phyloP scores from a whole-genome alignment of 2,113 vertebrate genomes.

The Coregonus clupeaformis region DNA sequence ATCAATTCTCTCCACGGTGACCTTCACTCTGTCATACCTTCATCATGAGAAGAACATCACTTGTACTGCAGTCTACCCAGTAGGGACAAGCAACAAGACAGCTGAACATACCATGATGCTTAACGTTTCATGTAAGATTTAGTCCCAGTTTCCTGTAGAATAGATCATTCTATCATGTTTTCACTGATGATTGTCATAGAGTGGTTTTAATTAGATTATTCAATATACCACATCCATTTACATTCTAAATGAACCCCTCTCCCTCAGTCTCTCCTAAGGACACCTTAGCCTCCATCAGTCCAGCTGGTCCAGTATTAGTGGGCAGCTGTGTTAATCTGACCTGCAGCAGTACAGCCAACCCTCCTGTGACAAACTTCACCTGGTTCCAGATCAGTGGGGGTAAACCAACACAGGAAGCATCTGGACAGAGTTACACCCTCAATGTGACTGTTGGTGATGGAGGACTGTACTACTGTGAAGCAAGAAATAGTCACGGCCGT shows the following conservation, averaged over 20 bases:
- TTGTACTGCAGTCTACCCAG: too few relatives aligned
- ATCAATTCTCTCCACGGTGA: too few relatives aligned
- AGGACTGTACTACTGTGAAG: background rate
- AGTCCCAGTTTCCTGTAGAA: background rate
- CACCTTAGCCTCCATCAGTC: slow-evolving; percentile 6
- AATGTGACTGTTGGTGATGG: too few relatives aligned
- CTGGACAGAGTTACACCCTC: too few relatives aligned
- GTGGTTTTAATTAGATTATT: background rate
- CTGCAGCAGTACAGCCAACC: slow-evolving; percentile 54
- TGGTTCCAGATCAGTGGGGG: slow-evolving; percentile 32
- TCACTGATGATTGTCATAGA: background rate
- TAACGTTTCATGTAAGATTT: slow-evolving; percentile 24
- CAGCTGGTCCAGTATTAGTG: slow-evolving; percentile 28
- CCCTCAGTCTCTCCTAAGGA: slow-evolving; percentile 36
- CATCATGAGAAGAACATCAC: too few relatives aligned
- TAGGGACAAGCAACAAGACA: too few relatives aligned
- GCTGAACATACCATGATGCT: too few relatives aligned
- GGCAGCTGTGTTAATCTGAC: slow-evolving; percentile 45
- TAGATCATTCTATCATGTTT: background rate
- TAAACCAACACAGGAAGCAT: too few relatives aligned
- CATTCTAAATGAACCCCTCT: background rate
- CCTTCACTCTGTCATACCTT: too few relatives aligned
- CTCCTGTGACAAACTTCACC: slow-evolving; percentile 41
- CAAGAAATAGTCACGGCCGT: slow-evolving; percentile 27
- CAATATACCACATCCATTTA: background rate